phyloP scores from a whole-genome alignment of 23 tunicate genomes.

The Trididemnum clinides region DNA sequence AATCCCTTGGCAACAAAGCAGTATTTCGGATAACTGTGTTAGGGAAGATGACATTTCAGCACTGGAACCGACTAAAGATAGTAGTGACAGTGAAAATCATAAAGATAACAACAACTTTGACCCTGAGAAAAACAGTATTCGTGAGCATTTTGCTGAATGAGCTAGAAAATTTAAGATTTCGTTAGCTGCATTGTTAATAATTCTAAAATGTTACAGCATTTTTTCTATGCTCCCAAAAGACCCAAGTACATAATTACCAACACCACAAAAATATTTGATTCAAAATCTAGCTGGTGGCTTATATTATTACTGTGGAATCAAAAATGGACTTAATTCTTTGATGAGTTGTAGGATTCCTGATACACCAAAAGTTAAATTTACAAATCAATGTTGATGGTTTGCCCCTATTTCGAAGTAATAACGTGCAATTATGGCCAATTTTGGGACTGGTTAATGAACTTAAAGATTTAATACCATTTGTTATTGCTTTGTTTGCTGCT shows the following conservation, averaged over 20 bases:
- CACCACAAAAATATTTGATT: not conserved
- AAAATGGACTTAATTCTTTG: conserved; percentile 2
- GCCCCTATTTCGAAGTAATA: conserved; percentile 43
- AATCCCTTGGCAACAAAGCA: no score
- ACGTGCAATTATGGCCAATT: conserved; percentile 38
- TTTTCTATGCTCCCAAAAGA: conserved; percentile 5
- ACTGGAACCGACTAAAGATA: no score
- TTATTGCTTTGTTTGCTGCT: conserved; percentile 8
- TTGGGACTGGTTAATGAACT: conserved; percentile 4
- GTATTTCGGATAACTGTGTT: no score
- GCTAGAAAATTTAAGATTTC: not conserved
- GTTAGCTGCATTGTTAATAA: not conserved
- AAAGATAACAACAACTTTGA: no score
- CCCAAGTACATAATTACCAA: conserved; percentile 4
- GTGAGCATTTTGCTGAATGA: not conserved
- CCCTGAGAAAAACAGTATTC: no score
- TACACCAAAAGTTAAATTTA: not conserved
- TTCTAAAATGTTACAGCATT: not conserved
- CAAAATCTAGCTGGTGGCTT: not conserved
- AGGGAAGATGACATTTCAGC: no score
- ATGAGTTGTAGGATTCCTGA: not conserved
- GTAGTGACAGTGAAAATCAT: no score
- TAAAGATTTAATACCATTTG: not conserved
- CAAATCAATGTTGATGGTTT: conserved; percentile 51
- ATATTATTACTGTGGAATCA: conserved; percentile 9